Evolutionary conservation across 2,888 invertebrate genomes (phyloP).

Genomic region (Synergus laeviventris): DNA sequence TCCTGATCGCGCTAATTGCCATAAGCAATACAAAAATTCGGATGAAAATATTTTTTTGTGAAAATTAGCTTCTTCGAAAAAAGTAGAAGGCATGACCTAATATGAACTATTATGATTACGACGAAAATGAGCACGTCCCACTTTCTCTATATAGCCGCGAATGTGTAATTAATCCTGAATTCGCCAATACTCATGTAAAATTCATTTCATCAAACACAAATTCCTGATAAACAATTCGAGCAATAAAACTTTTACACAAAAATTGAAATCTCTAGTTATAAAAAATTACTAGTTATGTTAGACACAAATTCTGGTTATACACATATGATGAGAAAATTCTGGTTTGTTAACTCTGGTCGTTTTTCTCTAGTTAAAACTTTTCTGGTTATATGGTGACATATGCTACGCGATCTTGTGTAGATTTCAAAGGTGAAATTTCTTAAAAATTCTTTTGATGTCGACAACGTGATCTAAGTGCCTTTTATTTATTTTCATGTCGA

Average conservation of each 20-base stretch:
- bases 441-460: too few relatives aligned
- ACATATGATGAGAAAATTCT: too few relatives aligned
- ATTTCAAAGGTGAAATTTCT: too few relatives aligned
- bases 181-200: not conserved
- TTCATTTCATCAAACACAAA: not conserved
- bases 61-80: not conserved
- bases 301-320: too few relatives aligned
- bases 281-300: too few relatives aligned
- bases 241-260: constrained; percentile 4
- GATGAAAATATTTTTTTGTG: not conserved
- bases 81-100: not conserved
- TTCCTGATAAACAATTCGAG: not conserved
- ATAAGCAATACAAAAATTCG: not conserved
- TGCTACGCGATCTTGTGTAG: too few relatives aligned
- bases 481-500: too few relatives aligned
- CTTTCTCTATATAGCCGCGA: not conserved
- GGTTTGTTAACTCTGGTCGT: too few relatives aligned
- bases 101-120: not conserved
- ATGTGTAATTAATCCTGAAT: not conserved
- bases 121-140: not conserved
- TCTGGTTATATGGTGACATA: too few relatives aligned
- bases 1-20: not conserved
- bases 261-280: too few relatives aligned
- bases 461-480: too few relatives aligned
- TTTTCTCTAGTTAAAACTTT: too few relatives aligned